A percentile compares a stretch with the other conserved stretches of the same genome.
Evolutionary conservation across 2,113 vertebrate species (phyloP).

Genomic region (Gobius niger): DNA sequence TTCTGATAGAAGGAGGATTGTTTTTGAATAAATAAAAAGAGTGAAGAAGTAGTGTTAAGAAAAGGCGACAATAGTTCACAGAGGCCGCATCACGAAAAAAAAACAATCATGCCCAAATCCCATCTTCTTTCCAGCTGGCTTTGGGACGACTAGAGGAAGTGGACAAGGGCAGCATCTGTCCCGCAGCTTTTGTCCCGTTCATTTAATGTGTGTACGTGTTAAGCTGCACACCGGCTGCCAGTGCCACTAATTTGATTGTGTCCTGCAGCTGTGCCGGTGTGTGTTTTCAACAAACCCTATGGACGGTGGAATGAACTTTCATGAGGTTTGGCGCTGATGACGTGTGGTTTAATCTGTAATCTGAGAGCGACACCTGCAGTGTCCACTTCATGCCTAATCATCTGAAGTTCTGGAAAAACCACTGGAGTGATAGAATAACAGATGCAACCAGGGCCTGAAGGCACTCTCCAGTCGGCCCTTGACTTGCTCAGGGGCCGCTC

Average conservation of each 20-base stretch:
- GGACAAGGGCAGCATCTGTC: conserved; percentile 51
- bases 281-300: conserved; percentile 13
- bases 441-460: conserved; percentile 6
- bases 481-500: background rate
- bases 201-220: conserved; percentile 41
- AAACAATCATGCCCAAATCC: conserved; percentile 64
- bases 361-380: conserved; percentile 28
- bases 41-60: background rate
- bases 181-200: conserved; percentile 29
- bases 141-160: conserved; percentile 33
- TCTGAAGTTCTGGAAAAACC: conserved; percentile 22
- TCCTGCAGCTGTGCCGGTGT: conserved; percentile 45
- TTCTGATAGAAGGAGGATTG: conserved; percentile 1
- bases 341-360: conserved; percentile 63
- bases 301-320: conserved; percentile 25
- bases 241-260: conserved; percentile 64
- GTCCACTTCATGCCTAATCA: conserved; percentile 36
- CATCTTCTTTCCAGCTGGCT: conserved; percentile 65
- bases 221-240: conserved; percentile 43
- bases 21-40: conserved; percentile 19
- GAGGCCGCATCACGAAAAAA: conserved; percentile 35
- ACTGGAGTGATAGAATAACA: background rate
- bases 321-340: conserved; percentile 38
- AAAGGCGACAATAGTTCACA: conserved; percentile 1
- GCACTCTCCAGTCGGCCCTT: conserved; percentile 4